A percentile compares a stretch with the other conserved stretches of the same genome.
Conservation (phyloP, 1,140 invertebrate genomes). For the Drosophila watanabei region DNA sequence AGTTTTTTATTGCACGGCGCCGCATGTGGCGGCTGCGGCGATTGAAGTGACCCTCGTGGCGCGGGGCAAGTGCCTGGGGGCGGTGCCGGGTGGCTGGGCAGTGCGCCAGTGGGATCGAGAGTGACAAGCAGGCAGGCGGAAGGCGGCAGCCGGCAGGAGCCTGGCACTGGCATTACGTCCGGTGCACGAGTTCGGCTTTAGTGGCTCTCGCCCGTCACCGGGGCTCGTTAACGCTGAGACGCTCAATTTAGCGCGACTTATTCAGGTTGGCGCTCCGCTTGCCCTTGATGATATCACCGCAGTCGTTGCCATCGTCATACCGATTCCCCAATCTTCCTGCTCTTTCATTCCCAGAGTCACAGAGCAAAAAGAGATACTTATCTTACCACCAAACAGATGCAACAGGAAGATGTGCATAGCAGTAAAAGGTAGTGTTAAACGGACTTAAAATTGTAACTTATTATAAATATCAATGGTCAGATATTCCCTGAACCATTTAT, state of each 20-base stretch:
- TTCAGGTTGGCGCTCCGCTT: constrained; percentile 60
- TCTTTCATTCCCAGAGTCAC: background rate
- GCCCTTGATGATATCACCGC: constrained; percentile 80
- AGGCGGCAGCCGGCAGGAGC: constrained; percentile 46
- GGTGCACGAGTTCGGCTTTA: constrained; percentile 73
- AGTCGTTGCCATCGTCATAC: constrained; percentile 31
- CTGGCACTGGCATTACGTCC: constrained; percentile 71
- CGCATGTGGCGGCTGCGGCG: constrained; percentile 66
- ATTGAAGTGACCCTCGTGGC: constrained; percentile 21
- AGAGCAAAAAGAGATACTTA: background rate
- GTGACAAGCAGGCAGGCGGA: background rate
- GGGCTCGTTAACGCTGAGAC: constrained; percentile 79
- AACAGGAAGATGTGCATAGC: background rate
- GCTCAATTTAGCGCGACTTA: constrained; percentile 78
- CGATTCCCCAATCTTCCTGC: background rate
- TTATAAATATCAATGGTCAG: no score
- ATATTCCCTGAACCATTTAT: background rate
- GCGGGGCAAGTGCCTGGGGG: constrained; percentile 8
- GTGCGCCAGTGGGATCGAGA: constrained; percentile 23
- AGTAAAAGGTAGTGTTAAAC: no score
- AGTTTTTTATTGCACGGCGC: constrained; percentile 66
- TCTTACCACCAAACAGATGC: background rate
- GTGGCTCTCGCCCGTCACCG: constrained; percentile 60
- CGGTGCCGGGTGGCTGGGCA: constrained; percentile 20
- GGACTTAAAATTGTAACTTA: background rate